A percentile compares a stretch with the other conserved stretches of the same genome.
These are phyloP conservation scores for Drosophila repleta DNA, from an alignment of 1,140 invertebrate species.

Conservation along the genomic window DNA sequence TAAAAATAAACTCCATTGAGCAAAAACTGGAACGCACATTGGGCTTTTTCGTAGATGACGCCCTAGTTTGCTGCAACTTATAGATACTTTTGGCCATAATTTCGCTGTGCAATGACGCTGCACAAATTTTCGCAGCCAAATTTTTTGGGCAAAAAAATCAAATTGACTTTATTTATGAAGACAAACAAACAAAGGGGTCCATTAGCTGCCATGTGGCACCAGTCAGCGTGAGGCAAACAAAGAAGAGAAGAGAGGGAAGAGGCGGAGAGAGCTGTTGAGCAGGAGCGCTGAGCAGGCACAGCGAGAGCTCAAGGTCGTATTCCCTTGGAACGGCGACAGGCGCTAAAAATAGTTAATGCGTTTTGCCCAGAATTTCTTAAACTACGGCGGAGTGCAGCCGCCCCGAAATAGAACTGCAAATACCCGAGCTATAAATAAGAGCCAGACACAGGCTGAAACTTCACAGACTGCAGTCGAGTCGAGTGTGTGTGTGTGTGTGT, in stretches of 20 bases:
- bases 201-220: conserved; percentile 31
- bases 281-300: background rate
- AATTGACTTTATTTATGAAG: conserved; percentile 3
- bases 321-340: conserved; percentile 27
- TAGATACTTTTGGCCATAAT: conserved; percentile 15
- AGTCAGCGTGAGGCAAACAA: conserved; percentile 23
- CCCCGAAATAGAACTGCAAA: conserved; percentile 44
- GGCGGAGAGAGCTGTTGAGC: background rate
- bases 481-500: too few species aligned
- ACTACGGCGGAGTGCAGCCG: conserved; percentile 9
- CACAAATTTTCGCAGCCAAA: background rate
- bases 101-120: conserved; percentile 6
- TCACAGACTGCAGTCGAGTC: conserved; percentile 20
- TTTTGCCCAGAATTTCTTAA: conserved; percentile 33
- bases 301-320: conserved; percentile 39
- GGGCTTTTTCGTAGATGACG: conserved; percentile 42
- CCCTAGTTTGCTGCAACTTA: conserved; percentile 36
- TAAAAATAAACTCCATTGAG: conserved; percentile 77
- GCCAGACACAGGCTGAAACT: conserved; percentile 37
- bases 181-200: conserved; percentile 24
- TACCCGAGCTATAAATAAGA: conserved; percentile 35
- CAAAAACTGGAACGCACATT: conserved; percentile 65
- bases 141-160: background rate
- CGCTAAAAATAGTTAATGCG: conserved; percentile 41
- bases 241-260: background rate